Conservation (phyloP, 2,888 invertebrate species). For the Andrena camellia region DNA sequence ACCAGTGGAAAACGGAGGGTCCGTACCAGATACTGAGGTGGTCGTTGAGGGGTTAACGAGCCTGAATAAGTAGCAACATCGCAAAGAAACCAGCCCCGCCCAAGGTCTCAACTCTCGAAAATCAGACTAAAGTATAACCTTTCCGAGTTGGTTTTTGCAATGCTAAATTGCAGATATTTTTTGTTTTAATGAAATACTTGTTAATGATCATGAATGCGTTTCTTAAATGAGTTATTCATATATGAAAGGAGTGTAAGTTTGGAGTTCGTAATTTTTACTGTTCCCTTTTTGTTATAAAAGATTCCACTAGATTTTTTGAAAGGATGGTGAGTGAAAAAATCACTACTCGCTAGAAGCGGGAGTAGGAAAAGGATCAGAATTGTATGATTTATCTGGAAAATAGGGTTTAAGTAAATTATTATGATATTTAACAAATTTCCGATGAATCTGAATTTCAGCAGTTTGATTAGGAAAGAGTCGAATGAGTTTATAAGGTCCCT, state of each 20-base stretch:
- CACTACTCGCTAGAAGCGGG: background rate
- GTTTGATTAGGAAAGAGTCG: constrained; percentile 16
- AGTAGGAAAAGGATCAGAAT: constrained; percentile 7
- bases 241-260: constrained; percentile 18
- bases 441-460: constrained; percentile 16
- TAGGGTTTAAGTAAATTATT: constrained; percentile 30
- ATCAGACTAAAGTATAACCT: background rate
- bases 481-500: constrained; percentile 27
- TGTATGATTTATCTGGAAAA: constrained; percentile 11
- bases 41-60: too few relatives aligned
- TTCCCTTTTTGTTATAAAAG: constrained; percentile 25
- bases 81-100: too few relatives aligned
- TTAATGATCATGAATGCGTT: background rate
- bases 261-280: constrained; percentile 4
- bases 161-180: constrained; percentile 10
- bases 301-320: constrained; percentile 8
- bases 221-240: constrained; percentile 25
- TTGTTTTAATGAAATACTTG: background rate
- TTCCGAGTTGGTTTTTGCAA: constrained; percentile 1
- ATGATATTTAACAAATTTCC: constrained; percentile 28
- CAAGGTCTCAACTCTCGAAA: too few relatives aligned
- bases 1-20: too few relatives aligned
- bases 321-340: background rate
- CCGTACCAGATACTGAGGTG: too few relatives aligned
- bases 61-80: too few relatives aligned